These are phyloP conservation scores for Zaprionus capensis DNA, from an alignment of 1,140 invertebrate species.

Conservation along the genomic window DNA sequence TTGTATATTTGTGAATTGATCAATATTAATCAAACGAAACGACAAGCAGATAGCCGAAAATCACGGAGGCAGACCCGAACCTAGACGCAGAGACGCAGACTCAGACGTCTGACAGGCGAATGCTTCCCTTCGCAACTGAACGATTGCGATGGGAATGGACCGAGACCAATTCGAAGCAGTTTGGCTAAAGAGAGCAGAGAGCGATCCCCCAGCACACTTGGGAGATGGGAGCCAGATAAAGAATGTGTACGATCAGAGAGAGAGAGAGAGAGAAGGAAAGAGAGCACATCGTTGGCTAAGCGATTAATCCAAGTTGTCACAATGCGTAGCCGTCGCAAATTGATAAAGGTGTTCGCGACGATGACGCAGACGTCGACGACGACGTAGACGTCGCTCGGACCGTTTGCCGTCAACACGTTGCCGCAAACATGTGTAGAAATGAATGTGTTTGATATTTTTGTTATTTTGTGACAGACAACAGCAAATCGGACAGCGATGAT, in stretches of 20 bases:
- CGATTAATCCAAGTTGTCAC: constrained; percentile 70
- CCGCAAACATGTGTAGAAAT: constrained; percentile 20
- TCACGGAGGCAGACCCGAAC: constrained; percentile 7
- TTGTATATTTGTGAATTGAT: constrained; percentile 66
- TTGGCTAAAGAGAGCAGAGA: constrained; percentile 26
- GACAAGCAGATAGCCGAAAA: constrained; percentile 25
- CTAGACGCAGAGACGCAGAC: constrained; percentile 32
- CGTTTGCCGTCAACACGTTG: constrained; percentile 36
- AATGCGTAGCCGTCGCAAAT: constrained; percentile 53
- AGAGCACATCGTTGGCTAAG: constrained; percentile 33
- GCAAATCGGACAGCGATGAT: constrained; percentile 49
- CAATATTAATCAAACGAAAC: constrained; percentile 64
- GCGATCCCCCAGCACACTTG: neutral
- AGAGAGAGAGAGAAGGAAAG: neutral
- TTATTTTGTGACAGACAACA: constrained; percentile 31
- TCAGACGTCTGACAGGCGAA: constrained; percentile 58
- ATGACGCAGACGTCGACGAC: constrained; percentile 26
- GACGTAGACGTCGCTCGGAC: constrained; percentile 3
- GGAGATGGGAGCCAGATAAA: constrained; percentile 5
- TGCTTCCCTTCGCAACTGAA: constrained; percentile 67
- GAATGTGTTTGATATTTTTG: constrained; percentile 52
- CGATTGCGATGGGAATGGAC: constrained; percentile 50
- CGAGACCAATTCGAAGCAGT: constrained; percentile 56
- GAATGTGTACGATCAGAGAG: neutral
- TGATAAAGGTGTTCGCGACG: constrained; percentile 62